Conservation (phyloP, 2,797 vertebrate species). For the Artibeus jamaicensis region DNA sequence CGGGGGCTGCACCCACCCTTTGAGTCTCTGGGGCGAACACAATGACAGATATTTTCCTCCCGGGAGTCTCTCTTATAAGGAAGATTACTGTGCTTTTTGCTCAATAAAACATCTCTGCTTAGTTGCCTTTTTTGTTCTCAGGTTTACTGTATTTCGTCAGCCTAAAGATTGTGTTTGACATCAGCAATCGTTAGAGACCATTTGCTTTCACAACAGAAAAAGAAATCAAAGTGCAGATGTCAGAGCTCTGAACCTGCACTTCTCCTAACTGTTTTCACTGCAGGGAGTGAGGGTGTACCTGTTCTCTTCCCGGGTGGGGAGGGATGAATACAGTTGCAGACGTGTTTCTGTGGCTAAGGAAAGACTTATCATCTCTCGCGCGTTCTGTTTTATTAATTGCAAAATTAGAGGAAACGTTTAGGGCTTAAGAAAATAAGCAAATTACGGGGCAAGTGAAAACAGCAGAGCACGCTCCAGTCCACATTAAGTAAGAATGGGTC, state of each 20-base stretch:
- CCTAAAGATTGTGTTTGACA: constrained; percentile 39
- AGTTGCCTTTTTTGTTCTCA: neutral
- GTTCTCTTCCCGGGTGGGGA: neutral
- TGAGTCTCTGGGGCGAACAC: constrained; percentile 46
- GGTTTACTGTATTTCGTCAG: constrained; percentile 47
- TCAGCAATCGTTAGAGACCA: constrained; percentile 54
- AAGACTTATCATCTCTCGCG: neutral
- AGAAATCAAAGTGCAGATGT: constrained; percentile 32
- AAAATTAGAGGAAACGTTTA: constrained; percentile 3
- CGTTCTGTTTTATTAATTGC: neutral
- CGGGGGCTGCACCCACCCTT: neutral
- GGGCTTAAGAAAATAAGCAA: neutral
- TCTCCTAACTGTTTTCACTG: constrained; percentile 28
- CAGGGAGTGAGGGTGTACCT: neutral
- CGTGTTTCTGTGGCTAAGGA: neutral
- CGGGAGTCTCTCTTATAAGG: neutral
- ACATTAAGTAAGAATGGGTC: neutral
- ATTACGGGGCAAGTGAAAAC: neutral
- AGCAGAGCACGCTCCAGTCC: neutral
- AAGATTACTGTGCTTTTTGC: constrained; percentile 25
- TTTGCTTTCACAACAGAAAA: constrained; percentile 75
- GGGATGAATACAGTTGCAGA: neutral
- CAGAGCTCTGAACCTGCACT: constrained; percentile 64
- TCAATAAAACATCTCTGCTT: constrained; percentile 37
- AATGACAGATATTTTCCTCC: constrained; percentile 45